Percentiles rank a stretch among this genome's conserved stretches.
These are phyloP conservation scores for Semotilus atromaculatus DNA, from an alignment of 2,797 vertebrate species.

Conservation along the genomic window DNA sequence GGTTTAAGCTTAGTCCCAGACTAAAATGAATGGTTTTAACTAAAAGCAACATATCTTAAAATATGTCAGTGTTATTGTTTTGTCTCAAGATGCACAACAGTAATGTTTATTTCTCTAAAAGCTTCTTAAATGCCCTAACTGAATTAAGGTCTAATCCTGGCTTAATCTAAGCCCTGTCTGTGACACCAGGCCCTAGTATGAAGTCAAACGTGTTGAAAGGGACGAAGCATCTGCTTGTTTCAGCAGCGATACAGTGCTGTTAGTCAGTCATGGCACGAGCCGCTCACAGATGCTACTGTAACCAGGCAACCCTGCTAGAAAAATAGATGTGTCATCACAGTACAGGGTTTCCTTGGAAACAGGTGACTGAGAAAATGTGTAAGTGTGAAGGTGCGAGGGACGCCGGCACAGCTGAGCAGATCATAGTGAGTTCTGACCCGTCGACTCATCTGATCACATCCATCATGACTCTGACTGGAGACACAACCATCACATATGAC, in stretches of 20 bases:
- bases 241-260: background rate
- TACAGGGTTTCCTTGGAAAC: constrained; percentile 61
- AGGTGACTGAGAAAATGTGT: constrained; percentile 52
- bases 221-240: constrained; percentile 12
- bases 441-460: background rate
- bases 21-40: too few species aligned
- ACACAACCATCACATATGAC: background rate
- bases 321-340: constrained; percentile 53
- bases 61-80: too few species aligned
- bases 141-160: too few species aligned
- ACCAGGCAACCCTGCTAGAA: constrained; percentile 54
- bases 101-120: too few species aligned
- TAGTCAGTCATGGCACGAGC: constrained; percentile 6
- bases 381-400: constrained; percentile 39
- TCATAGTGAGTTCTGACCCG: background rate
- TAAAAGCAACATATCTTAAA: too few species aligned
- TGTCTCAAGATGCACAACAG: too few species aligned
- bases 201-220: background rate
- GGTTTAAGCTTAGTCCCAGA: too few species aligned
- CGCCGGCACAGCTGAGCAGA: background rate
- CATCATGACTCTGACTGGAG: background rate
- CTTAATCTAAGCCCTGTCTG: too few species aligned
- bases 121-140: too few species aligned
- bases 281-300: constrained; percentile 54
- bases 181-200: background rate